Base-by-base conservation (phyloP, 1,140 invertebrate genomes). In the Ceratina calcarata region DNA sequence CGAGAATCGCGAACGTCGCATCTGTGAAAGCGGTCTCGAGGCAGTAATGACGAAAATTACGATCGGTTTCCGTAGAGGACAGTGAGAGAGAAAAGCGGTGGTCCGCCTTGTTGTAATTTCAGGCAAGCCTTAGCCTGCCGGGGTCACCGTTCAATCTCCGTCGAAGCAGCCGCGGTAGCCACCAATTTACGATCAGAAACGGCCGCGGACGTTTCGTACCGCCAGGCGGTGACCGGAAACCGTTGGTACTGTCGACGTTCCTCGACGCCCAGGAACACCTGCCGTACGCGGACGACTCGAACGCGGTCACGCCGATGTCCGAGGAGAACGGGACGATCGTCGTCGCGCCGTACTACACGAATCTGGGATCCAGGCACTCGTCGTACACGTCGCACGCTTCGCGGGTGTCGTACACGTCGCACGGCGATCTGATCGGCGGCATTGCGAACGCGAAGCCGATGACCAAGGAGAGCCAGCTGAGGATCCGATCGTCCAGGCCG, bases 261-360 rank as follows among this genome's bases (percentile, higher is more conserved):
- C 94, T 99, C 89, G 98, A 99, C 92, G 98, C 98, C 74, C 97
- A 99, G 92, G 98, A 98, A 94, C 97, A 99, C 92, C 95, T 99
- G 88, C 98, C 98, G 18, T 99, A 98, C 92, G 98, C 98, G 37
- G 98, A 99, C 92, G 98, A 99, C 92, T 99, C 98, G 64, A 98
- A 98, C 89, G 98, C 98, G 67, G 98, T 99, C 3, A 99, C 98
- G 62, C 98, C 98, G 16, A 98, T 99, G 97, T 99, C 98, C 69
- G 98, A 99, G 94, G 98, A 99, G 92, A 98, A 98, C 92, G 97
- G 98, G 85, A 97, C 97, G 84, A 98, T 98, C 91, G 97, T 98
- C 86, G 96, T 98, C 81, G 97, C 97, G 10, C 95, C 97, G 86
- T 97, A 97, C 92, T 97, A 97, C 91, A 94, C 96, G 80, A 97